Evolutionary conservation across 2,113 vertebrate genomes (phyloP).

Genomic region (Chaetodon trifascialis): DNA sequence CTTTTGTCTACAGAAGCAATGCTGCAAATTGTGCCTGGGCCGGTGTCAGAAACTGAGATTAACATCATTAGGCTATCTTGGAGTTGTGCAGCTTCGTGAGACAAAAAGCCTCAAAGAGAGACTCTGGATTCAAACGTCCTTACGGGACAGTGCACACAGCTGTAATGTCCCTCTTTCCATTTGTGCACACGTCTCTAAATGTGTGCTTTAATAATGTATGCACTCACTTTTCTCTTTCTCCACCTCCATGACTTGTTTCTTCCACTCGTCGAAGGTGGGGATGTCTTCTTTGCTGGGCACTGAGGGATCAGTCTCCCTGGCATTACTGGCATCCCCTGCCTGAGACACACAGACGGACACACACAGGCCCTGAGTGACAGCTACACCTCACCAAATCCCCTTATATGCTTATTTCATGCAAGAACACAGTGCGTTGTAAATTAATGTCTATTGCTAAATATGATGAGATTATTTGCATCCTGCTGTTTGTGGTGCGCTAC

Average conservation of each 20-base stretch:
- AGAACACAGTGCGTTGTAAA: not conserved
- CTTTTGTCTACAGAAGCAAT: not conserved
- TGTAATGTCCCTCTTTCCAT: not conserved
- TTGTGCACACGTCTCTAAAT: not conserved
- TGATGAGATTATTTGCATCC: not conserved
- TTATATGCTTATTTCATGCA: not conserved
- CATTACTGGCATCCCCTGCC: slow-evolving; percentile 78
- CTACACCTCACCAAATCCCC: not conserved
- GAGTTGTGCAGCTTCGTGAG: not conserved
- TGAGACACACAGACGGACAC: slow-evolving; percentile 49
- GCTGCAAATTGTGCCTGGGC: not conserved
- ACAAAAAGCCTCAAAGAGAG: not conserved
- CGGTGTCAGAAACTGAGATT: not conserved
- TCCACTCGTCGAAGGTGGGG: slow-evolving; percentile 99
- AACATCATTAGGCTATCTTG: not conserved
- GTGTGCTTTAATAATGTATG: not conserved
- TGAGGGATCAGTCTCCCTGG: slow-evolving; percentile 88
- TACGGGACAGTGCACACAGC: not conserved
- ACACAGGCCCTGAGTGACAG: not conserved
- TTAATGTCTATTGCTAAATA: not conserved
- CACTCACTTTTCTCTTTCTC: slow-evolving; percentile 98
- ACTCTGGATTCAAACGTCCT: not conserved
- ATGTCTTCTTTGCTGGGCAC: slow-evolving; percentile 95
- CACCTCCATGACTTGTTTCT: slow-evolving; percentile 99
- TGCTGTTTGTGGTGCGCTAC: not conserved